phyloP scores from a whole-genome alignment of 2,797 vertebrate genomes.

The Merluccius polli region DNA sequence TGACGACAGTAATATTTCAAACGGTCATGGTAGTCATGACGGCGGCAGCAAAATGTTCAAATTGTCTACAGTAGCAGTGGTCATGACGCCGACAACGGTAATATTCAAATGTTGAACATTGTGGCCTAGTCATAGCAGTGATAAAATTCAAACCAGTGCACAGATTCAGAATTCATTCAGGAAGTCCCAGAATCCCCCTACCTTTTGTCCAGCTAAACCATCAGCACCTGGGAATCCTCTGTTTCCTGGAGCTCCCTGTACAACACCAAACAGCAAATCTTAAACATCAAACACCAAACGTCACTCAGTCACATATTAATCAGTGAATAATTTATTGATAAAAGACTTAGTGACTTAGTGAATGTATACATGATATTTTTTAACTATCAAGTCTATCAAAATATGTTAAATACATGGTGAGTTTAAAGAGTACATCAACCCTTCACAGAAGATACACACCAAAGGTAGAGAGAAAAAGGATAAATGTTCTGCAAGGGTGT shows the following conservation, averaged over 20 bases:
- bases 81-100: neutral
- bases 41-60: neutral
- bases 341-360: neutral
- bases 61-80: neutral
- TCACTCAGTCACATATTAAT: neutral
- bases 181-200: constrained; percentile 12
- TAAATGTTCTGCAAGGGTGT: too few species aligned
- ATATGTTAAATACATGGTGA: neutral
- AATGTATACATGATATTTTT: too few species aligned
- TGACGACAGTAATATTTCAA: neutral
- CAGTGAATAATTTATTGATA: too few species aligned
- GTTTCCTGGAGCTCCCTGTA: constrained; percentile 66
- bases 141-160: too few species aligned
- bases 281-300: neutral
- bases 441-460: too few species aligned
- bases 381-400: neutral
- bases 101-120: neutral
- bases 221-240: constrained; percentile 68
- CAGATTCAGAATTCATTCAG: neutral
- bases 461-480: too few species aligned
- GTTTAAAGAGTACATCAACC: neutral
- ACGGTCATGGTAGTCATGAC: neutral
- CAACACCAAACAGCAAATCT: neutral
- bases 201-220: constrained; percentile 67
- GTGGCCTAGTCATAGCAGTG: too few species aligned